Evolutionary conservation across 2,888 invertebrate genomes (phyloP), one percentile per base, ranked within the genome.

Genomic region (Hirtodrosophila cameraria): DNA sequence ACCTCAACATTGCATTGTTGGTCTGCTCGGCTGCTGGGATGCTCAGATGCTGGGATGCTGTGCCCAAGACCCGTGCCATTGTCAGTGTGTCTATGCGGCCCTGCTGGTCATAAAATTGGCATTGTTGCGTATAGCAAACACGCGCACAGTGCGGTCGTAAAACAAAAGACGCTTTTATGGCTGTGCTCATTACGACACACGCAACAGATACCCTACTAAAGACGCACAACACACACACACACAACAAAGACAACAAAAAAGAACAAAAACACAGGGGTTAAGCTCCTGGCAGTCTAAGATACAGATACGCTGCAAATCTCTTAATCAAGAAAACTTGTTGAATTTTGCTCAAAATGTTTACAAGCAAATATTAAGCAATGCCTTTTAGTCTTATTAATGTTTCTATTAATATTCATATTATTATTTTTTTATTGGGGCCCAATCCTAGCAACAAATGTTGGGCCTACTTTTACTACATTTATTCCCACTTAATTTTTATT

Each of bases 131-230:
- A 79, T 41, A 54, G 85, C 75, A 80, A 81, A 81, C 78, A 86
- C 83, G 77, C 84, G 84, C 80, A 76, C 88, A 85, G 68, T 89
- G 88, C 71, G 88, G 88, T 89, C 78, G 75, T 89, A 83, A 82
- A 89, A 89, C 89, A 89, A 89, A 89, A 79, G 76, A 89, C 75
- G 65, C 75, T 88, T 88, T 86, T 85, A 87, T 78, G 86, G 64
- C 46, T 43, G 49, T 60, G 67, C 75, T 83, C 87, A 88, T 86
- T 83, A 85, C 78, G 79, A 58, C 77, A 84, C 76, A 78, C 70
- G 63, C 74, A 84, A 65, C 67, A 65, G 50, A 68, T 57, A 66
- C 48, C 54, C 53, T 62, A 25, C 39, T 58, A 50, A 12, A 63
- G 54, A 57, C 50, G 52, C 59, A n/a, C 52, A 35, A 41, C 33